A percentile compares a stretch with the other conserved stretches of the same genome.
Evolutionary conservation across 2,797 vertebrate genomes (phyloP).

Genomic region (Euthynnus affinis): DNA sequence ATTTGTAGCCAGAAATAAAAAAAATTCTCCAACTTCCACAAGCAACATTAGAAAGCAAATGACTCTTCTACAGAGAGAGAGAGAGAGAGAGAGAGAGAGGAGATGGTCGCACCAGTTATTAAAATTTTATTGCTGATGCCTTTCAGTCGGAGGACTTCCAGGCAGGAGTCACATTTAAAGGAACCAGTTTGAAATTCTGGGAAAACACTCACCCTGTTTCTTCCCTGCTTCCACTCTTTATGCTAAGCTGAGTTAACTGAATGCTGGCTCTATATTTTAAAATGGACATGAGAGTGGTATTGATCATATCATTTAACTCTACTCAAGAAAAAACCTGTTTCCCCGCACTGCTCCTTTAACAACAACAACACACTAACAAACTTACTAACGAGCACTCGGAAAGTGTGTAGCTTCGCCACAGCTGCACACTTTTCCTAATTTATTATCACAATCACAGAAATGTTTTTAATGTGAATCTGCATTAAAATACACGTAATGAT

Average conservation of each 20-base stretch:
- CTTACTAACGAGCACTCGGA: not conserved
- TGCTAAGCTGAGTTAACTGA: no score
- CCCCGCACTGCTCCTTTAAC: no score
- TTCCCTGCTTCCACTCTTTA: no score
- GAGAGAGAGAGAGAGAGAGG: conserved; percentile 20
- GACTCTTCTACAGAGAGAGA: not conserved
- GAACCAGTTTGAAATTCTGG: not conserved
- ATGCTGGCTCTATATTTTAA: no score
- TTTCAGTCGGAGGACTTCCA: not conserved
- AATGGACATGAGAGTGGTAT: not conserved
- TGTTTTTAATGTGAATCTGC: not conserved
- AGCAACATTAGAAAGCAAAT: not conserved
- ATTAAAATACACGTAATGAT: conserved; percentile 3
- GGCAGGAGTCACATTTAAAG: not conserved
- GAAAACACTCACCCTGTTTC: not conserved
- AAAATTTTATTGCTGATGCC: not conserved
- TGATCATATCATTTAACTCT: not conserved
- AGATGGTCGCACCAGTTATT: not conserved
- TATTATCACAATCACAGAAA: not conserved
- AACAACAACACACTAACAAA: no score
- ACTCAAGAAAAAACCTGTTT: no score
- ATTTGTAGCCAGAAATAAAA: not conserved
- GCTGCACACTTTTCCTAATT: not conserved
- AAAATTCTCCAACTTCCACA: not conserved
- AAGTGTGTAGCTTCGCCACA: not conserved